These are phyloP conservation scores for Etheostoma cragini DNA, from an alignment of 2,113 vertebrate species.

Conservation along the genomic window DNA sequence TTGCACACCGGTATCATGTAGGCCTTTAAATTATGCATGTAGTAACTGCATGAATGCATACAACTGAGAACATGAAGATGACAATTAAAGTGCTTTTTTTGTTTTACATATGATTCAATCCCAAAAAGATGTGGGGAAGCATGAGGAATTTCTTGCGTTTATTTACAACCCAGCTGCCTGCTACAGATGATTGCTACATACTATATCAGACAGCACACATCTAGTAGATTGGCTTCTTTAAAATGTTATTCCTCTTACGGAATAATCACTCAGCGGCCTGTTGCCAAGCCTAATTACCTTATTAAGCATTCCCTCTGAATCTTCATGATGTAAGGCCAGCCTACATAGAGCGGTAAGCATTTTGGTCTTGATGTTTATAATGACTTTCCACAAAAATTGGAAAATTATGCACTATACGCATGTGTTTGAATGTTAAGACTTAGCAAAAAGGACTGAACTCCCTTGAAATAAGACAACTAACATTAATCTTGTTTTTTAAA, in stretches of 20 bases:
- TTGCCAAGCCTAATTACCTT: slow-evolving; percentile 66
- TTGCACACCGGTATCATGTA: background rate
- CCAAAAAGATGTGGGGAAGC: background rate
- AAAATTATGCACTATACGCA: slow-evolving; percentile 37
- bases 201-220: slow-evolving; percentile 18
- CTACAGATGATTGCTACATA: slow-evolving; percentile 2
- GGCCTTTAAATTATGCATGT: background rate
- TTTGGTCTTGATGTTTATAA: slow-evolving; percentile 59
- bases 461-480: slow-evolving; percentile 50
- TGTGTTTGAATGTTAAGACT: slow-evolving; percentile 50
- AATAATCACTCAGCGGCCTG: slow-evolving; percentile 38
- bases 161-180: slow-evolving; percentile 22
- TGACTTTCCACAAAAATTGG: slow-evolving; percentile 57
- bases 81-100: too few species aligned
- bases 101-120: background rate
- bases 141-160: slow-evolving; percentile 2
- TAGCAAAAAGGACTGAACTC: slow-evolving; percentile 45
- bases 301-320: slow-evolving; percentile 71
- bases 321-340: slow-evolving; percentile 48
- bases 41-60: background rate
- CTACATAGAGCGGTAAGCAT: slow-evolving; percentile 41
- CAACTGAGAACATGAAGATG: background rate
- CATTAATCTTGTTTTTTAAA: slow-evolving; percentile 67
- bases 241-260: slow-evolving; percentile 42
- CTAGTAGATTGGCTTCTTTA: slow-evolving; percentile 51